A percentile compares a stretch with the other conserved stretches of the same genome.
Conservation (phyloP, 2,113 vertebrate genomes). For the Apodemus speciosus region DNA sequence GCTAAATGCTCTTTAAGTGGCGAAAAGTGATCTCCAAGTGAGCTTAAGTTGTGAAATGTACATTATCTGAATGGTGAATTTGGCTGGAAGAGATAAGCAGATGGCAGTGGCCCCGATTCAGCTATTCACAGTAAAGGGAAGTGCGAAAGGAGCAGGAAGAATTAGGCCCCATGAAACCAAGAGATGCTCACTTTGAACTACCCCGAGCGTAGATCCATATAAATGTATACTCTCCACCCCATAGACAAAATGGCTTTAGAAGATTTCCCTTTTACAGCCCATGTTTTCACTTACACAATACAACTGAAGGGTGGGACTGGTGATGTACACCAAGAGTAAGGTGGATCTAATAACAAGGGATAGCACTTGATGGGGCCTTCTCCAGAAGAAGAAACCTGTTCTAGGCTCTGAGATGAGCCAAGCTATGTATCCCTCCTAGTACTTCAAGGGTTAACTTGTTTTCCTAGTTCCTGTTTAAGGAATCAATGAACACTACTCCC, state of each 20-base stretch:
- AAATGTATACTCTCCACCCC: neutral
- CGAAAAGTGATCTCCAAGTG: constrained; percentile 78
- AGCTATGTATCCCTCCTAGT: neutral
- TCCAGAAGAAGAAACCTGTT: neutral
- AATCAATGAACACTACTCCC: neutral
- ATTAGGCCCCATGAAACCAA: neutral
- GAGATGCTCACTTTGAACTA: constrained; percentile 58
- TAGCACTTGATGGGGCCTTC: neutral
- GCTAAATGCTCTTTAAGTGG: constrained; percentile 75
- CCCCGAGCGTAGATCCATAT: neutral
- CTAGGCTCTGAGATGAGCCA: neutral
- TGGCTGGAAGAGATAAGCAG: constrained; percentile 72
- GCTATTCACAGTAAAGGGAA: constrained; percentile 74
- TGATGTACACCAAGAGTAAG: neutral
- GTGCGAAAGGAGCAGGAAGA: constrained; percentile 44
- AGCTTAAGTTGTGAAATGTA: constrained; percentile 75
- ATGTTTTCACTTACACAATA: constrained; percentile 45
- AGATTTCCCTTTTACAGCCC: neutral
- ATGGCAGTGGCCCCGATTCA: constrained; percentile 69
- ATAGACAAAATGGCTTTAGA: neutral
- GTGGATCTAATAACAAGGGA: neutral
- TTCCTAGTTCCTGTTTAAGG: neutral
- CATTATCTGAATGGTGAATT: constrained; percentile 73
- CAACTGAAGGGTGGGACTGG: neutral
- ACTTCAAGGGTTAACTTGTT: neutral